These are phyloP conservation scores for Notodonta dromedarius DNA, from an alignment of 2,888 invertebrate species.

Conservation along the genomic window DNA sequence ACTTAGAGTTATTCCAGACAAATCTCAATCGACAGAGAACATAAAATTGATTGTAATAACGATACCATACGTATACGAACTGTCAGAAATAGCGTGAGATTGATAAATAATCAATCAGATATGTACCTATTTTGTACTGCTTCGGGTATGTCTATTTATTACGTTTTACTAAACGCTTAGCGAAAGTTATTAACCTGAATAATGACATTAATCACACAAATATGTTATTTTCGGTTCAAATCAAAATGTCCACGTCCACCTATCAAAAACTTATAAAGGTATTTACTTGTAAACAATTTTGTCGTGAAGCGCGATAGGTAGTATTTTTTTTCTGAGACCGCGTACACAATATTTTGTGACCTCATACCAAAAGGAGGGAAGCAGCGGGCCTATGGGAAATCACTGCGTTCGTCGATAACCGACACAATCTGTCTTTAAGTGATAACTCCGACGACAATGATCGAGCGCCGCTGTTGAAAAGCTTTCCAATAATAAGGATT, in stretches of 20 bases:
- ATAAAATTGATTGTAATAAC: too few relatives aligned
- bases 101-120: too few relatives aligned
- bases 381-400: conserved; percentile 42
- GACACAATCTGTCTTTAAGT: conserved; percentile 43
- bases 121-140: too few relatives aligned
- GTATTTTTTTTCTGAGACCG: conserved; percentile 8
- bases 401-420: conserved; percentile 35
- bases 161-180: too few relatives aligned
- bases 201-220: not conserved
- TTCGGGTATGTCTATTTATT: too few relatives aligned
- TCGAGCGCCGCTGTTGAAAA: conserved; percentile 28
- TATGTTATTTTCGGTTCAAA: not conserved
- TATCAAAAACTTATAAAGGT: not conserved
- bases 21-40: too few relatives aligned
- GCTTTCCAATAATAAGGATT: conserved; percentile 7
- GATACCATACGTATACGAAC: too few relatives aligned
- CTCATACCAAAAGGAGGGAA: conserved; percentile 13
- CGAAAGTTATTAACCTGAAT: not conserved
- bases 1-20: too few relatives aligned
- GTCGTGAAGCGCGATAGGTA: not conserved
- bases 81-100: too few relatives aligned
- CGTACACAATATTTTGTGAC: conserved; percentile 18
- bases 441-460: conserved; percentile 51
- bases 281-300: not conserved
- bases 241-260: not conserved